Conservation (phyloP, 2,113 vertebrate species). For the Stigmatopora nigra region DNA sequence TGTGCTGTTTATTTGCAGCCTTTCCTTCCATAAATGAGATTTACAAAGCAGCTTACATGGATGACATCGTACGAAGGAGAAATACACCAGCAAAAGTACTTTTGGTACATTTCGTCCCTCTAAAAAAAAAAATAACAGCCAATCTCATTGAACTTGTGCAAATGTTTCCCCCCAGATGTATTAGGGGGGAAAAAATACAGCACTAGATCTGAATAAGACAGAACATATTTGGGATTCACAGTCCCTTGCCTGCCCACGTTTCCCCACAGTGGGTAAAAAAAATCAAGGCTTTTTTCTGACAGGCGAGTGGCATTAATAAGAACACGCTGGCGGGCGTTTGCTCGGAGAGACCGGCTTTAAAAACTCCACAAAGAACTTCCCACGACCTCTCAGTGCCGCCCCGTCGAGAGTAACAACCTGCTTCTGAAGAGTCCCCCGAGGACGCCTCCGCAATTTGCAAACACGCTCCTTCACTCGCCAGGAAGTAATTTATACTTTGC, state of each 20-base stretch:
- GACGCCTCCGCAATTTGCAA: slow-evolving; percentile 10
- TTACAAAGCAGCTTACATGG: slow-evolving; percentile 30
- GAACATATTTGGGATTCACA: slow-evolving; percentile 9
- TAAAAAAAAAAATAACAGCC: slow-evolving; percentile 6
- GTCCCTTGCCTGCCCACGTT: slow-evolving; percentile 17
- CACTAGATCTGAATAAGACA: neutral
- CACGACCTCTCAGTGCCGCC: slow-evolving; percentile 21
- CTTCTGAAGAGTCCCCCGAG: slow-evolving; percentile 4
- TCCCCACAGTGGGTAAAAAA: slow-evolving; percentile 25
- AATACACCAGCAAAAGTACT: slow-evolving; percentile 20
- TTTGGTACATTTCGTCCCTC: slow-evolving; percentile 7
- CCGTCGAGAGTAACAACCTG: slow-evolving; percentile 8
- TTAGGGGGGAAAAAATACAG: neutral
- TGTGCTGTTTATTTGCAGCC: neutral
- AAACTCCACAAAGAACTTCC: slow-evolving; percentile 39
- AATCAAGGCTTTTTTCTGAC: slow-evolving; percentile 31
- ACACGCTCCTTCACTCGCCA: slow-evolving; percentile 4
- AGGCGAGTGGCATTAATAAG: slow-evolving; percentile 26
- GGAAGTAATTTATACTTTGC: slow-evolving; percentile 23
- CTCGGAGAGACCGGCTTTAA: slow-evolving; percentile 31
- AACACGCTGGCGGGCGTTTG: slow-evolving; percentile 18
- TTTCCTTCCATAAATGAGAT: slow-evolving; percentile 13
- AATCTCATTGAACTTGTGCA: slow-evolving; percentile 5
- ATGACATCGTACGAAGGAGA: slow-evolving; percentile 6
- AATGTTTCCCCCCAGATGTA: neutral